Conservation (phyloP, 2,797 vertebrate genomes). For the Sciurus carolinensis region DNA sequence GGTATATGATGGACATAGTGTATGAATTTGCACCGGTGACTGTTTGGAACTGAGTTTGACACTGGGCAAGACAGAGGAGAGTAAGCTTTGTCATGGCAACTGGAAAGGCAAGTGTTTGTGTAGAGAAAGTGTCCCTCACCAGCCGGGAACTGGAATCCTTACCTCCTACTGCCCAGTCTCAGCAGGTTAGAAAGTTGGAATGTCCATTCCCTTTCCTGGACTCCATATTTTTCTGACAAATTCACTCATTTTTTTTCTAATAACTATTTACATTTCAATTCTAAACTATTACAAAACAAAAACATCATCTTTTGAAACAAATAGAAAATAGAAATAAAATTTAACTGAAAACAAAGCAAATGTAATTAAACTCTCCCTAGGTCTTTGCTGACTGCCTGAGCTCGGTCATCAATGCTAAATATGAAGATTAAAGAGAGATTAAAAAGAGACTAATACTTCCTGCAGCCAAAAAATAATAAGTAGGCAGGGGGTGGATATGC, state of each 20-base stretch:
- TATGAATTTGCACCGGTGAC: rapidly evolving
- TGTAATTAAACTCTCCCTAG: not conserved
- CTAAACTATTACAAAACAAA: not conserved
- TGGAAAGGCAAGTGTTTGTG: rapidly evolving
- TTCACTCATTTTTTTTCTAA: not conserved
- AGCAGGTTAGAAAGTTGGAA: not conserved
- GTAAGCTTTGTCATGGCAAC: rapidly evolving
- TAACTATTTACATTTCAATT: not conserved
- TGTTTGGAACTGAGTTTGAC: not conserved
- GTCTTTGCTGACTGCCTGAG: not conserved
- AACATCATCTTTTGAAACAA: not conserved
- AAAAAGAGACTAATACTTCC: too few relatives aligned
- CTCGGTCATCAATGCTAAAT: not conserved
- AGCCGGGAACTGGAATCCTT: not conserved
- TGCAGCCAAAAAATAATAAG: not conserved
- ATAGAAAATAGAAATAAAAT: not conserved
- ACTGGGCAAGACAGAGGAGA: not conserved
- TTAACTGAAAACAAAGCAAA: not conserved
- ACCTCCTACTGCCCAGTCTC: too few relatives aligned
- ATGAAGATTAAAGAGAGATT: not conserved
- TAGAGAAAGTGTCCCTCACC: too few relatives aligned
- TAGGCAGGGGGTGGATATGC: not conserved
- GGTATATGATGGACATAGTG: not conserved
- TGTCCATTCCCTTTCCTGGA: not conserved
- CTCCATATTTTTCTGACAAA: not conserved